Evolutionary conservation across 2,888 invertebrate genomes (phyloP).

Genomic region (Clepsis dumicolana): DNA sequence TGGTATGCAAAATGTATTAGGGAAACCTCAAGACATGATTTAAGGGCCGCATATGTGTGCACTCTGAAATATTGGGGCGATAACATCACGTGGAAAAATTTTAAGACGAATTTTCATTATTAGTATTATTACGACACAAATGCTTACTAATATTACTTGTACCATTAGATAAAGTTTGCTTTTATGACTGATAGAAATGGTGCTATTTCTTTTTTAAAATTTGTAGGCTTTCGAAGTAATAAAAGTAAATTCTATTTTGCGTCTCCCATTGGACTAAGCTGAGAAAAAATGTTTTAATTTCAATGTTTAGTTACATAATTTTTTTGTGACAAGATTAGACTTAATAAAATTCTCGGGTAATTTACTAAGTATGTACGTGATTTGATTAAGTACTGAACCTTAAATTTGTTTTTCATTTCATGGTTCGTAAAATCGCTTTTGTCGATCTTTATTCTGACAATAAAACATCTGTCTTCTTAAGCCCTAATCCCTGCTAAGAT

Average conservation of each 20-base stretch:
- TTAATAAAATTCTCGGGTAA: too few relatives aligned
- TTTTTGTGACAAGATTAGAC: too few relatives aligned
- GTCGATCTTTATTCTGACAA: not conserved
- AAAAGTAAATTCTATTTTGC: too few relatives aligned
- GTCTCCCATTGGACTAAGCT: too few relatives aligned
- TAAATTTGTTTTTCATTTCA: not conserved
- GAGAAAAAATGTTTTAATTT: too few relatives aligned
- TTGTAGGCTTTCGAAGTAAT: too few relatives aligned
- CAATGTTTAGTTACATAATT: too few relatives aligned
- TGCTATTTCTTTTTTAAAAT: too few relatives aligned
- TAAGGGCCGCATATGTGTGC: slow-evolving; percentile 35
- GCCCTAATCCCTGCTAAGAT: not conserved
- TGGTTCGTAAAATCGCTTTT: not conserved
- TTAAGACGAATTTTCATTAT: not conserved
- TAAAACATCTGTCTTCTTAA: not conserved
- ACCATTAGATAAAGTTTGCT: not conserved
- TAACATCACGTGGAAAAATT: not conserved
- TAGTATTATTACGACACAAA: not conserved
- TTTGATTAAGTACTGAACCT: not conserved
- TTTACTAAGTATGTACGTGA: too few relatives aligned
- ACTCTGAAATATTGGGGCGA: slow-evolving; percentile 22
- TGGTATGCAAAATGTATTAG: slow-evolving; percentile 50
- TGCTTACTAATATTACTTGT: not conserved
- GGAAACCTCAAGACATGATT: slow-evolving; percentile 48
- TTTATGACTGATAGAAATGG: not conserved